phyloP scores from a whole-genome alignment of 35 echinoderm and acorn worm species.

The Chiridota heheva region DNA sequence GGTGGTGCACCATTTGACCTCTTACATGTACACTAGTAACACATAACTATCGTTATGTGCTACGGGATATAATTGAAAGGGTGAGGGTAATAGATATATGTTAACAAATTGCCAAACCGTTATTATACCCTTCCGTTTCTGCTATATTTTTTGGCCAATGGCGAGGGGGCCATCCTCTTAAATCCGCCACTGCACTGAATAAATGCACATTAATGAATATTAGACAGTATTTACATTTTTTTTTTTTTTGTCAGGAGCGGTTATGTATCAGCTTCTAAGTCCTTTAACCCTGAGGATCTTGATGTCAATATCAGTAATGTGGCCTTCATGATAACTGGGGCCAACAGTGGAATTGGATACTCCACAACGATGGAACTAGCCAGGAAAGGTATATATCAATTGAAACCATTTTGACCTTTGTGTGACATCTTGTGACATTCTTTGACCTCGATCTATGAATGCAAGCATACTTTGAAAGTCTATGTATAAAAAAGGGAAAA shows the following conservation, averaged over 20 bases:
- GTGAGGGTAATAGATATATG: no score
- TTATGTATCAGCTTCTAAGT: slow-evolving; percentile 62
- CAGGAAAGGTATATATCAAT: slow-evolving; percentile 60
- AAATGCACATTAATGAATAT: no score
- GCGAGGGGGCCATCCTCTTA: no score
- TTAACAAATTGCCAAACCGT: no score
- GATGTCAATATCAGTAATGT: slow-evolving; percentile 53
- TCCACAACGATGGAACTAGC: slow-evolving; percentile 62
- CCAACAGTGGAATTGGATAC: slow-evolving; percentile 96
- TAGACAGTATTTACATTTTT: background rate
- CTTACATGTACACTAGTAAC: no score
- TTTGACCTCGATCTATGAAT: background rate
- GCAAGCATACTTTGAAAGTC: background rate
- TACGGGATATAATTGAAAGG: no score
- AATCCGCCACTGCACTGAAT: no score
- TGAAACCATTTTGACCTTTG: background rate
- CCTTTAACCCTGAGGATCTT: slow-evolving; percentile 59
- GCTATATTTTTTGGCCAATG: no score
- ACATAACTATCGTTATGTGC: no score
- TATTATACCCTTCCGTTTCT: no score
- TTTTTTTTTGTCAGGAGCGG: slow-evolving; percentile 64
- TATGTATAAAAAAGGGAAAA: background rate
- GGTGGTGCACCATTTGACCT: no score
- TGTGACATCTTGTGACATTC: background rate
- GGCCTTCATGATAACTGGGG: slow-evolving; percentile 87